A percentile compares a stretch with the other conserved stretches of the same genome.
Evolutionary conservation across 2,888 invertebrate species (phyloP).

Genomic region (Gibbula magus): DNA sequence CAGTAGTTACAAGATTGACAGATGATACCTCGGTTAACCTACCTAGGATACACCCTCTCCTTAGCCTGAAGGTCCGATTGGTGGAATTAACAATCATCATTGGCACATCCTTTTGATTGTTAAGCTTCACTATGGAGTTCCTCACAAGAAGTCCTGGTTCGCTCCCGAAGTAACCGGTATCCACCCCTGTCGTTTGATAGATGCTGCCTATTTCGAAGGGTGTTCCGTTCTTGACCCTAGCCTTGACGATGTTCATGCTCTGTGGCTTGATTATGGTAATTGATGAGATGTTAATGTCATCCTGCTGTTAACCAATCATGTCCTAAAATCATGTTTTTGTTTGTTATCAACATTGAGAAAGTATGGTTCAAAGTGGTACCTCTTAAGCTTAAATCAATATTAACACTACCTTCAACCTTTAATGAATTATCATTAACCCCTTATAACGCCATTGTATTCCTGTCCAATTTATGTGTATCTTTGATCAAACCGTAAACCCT

Average conservation of each 20-base stretch:
- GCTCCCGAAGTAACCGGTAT: conserved; percentile 26
- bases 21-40: neutral
- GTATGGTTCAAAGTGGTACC: conserved; percentile 7
- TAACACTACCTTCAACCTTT: neutral
- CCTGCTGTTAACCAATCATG: conserved; percentile 26
- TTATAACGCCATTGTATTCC: conserved; percentile 2
- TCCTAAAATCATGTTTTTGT: conserved; percentile 32
- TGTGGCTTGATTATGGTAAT: conserved; percentile 30
- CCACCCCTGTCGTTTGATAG: conserved; percentile 13
- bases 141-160: conserved; percentile 28
- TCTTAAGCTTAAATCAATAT: conserved; percentile 15
- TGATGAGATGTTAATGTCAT: conserved; percentile 36
- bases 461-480: conserved; percentile 17
- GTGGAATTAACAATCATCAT: conserved; percentile 35
- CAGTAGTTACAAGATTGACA: no score
- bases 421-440: neutral
- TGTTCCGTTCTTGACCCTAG: conserved; percentile 6
- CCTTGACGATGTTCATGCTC: conserved; percentile 19
- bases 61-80: conserved; percentile 27
- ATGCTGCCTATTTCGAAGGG: neutral
- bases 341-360: conserved; percentile 27
- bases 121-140: neutral
- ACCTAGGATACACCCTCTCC: conserved; percentile 30
- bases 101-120: conserved; percentile 20
- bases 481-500: conserved; percentile 19